phyloP scores from a whole-genome alignment of 2,888 invertebrate species.

The Ophion costatus region DNA sequence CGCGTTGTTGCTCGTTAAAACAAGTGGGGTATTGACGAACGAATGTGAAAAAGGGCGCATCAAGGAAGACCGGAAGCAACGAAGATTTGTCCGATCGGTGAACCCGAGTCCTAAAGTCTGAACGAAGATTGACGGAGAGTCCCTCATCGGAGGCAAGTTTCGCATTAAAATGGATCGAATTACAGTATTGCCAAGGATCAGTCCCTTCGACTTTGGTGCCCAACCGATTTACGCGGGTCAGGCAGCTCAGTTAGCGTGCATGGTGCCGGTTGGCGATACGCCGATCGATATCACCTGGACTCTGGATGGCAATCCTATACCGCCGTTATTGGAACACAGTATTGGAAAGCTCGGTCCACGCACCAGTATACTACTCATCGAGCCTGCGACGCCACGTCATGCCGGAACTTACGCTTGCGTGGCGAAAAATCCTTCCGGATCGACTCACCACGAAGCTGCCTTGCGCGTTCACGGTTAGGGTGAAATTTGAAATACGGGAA shows the following conservation, averaged over 20 bases:
- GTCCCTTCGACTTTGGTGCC: constrained; percentile 91
- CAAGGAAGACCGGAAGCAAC: background rate
- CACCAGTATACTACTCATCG: constrained; percentile 83
- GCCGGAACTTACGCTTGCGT: constrained; percentile 86
- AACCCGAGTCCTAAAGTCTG: background rate
- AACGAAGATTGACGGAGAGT: background rate
- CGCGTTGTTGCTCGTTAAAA: background rate
- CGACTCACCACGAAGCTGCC: constrained; percentile 84
- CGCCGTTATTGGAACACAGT: constrained; percentile 79
- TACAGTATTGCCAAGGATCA: constrained; percentile 92
- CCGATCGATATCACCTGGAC: constrained; percentile 86
- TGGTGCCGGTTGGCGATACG: constrained; percentile 86
- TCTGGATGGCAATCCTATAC: constrained; percentile 84
- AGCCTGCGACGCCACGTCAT: constrained; percentile 83
- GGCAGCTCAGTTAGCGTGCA: constrained; percentile 90
- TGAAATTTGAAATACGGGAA: constrained; percentile 55
- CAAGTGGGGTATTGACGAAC: background rate
- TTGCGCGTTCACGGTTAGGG: constrained; percentile 87
- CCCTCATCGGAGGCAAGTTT: background rate
- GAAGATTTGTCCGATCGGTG: background rate
- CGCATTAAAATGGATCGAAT: constrained; percentile 71
- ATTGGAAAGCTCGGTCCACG: constrained; percentile 80
- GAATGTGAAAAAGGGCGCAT: background rate
- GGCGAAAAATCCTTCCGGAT: constrained; percentile 86
- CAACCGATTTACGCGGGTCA: constrained; percentile 91